A percentile compares a stretch with the other conserved stretches of the same genome.
These are phyloP conservation scores for Ormyrus rosae DNA, from an alignment of 2,888 invertebrate species.

Conservation along the genomic window DNA sequence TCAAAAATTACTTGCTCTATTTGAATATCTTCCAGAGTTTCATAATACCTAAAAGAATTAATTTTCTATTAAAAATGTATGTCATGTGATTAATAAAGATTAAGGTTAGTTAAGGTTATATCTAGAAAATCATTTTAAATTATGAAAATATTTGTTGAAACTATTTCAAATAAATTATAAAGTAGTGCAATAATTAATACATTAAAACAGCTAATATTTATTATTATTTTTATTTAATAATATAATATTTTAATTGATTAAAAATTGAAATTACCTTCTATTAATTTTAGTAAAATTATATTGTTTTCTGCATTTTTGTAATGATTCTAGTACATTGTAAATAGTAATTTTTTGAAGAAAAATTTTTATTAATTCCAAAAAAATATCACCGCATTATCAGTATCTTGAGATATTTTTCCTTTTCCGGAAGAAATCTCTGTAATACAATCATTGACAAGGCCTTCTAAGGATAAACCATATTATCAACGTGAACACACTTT, in stretches of 20 bases:
- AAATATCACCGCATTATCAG: constrained; percentile 28
- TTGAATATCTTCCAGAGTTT: constrained; percentile 10
- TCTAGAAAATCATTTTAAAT: constrained; percentile 11
- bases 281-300: constrained; percentile 2
- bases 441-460: constrained; percentile 25
- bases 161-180: not conserved
- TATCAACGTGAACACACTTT: not conserved
- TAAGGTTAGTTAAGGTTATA: constrained; percentile 23
- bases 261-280: constrained; percentile 31
- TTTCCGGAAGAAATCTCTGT: constrained; percentile 15
- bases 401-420: constrained; percentile 8
- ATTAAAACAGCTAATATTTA: not conserved
- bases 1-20: constrained; percentile 11
- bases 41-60: constrained; percentile 38
- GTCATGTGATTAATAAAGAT: too few species aligned
- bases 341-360: not conserved
- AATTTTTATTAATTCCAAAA: constrained; percentile 3
- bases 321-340: constrained; percentile 2
- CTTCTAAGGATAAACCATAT: constrained; percentile 6
- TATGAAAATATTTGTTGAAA: constrained; percentile 1
- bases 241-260: not conserved
- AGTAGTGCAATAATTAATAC: not conserved
- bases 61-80: not conserved
- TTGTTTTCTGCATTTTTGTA: not conserved
- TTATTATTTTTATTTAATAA: constrained; percentile 1